Evolutionary conservation across 2,888 invertebrate species (phyloP).

Genomic region (Cepaea hortensis): DNA sequence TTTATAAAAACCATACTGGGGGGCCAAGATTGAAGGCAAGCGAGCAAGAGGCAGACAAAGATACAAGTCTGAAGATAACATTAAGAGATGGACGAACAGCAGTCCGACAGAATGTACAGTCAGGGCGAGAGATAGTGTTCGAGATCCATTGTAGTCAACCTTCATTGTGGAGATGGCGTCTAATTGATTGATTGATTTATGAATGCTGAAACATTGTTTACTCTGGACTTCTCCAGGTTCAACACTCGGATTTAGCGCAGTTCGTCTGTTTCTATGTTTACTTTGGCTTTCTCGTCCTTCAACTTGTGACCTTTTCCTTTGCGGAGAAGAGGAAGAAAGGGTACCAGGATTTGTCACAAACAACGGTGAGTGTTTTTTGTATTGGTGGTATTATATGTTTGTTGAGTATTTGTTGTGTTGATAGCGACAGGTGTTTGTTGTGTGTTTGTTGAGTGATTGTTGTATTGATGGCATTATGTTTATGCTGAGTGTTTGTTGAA

Average conservation of each 20-base stretch:
- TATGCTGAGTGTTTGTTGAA: not conserved
- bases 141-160: too few relatives aligned
- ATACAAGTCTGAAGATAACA: too few relatives aligned
- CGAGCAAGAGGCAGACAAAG: too few relatives aligned
- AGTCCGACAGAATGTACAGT: too few relatives aligned
- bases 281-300: constrained; percentile 58
- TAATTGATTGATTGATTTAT: too few relatives aligned
- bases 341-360: constrained; percentile 30
- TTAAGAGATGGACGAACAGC: too few relatives aligned
- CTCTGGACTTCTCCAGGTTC: constrained; percentile 46
- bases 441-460: not conserved
- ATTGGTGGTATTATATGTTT: not conserved
- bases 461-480: too few relatives aligned
- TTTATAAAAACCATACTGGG: too few relatives aligned
- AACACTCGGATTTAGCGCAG: constrained; percentile 55
- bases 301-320: constrained; percentile 61
- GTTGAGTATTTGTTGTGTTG: not conserved
- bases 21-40: too few relatives aligned
- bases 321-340: constrained; percentile 57
- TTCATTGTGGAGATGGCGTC: too few relatives aligned
- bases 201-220: not conserved
- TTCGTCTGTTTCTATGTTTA: constrained; percentile 64
- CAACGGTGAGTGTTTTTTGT: not conserved
- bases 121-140: too few relatives aligned
- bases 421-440: not conserved